Evolutionary conservation across 2,888 invertebrate genomes (phyloP).

Genomic region (Gymnocheta viridis): DNA sequence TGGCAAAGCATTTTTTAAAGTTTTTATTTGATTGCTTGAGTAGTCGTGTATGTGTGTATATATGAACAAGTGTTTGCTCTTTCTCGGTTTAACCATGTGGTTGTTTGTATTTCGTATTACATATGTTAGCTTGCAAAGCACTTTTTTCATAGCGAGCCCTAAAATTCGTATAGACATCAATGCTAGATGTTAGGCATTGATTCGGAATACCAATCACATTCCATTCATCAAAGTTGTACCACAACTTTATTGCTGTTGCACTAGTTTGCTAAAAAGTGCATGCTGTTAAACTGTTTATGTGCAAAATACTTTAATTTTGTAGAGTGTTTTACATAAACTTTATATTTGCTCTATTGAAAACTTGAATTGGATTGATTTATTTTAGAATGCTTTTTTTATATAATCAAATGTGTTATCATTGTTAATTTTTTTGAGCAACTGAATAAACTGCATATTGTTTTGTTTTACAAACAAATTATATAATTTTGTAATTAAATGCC

Average conservation of each 20-base stretch:
- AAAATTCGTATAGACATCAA: not conserved
- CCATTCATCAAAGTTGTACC: conserved; percentile 11
- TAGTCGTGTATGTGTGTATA: not conserved
- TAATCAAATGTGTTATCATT: no score
- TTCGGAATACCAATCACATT: conserved; percentile 34
- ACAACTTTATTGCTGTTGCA: not conserved
- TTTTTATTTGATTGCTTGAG: not conserved
- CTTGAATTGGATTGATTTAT: no score
- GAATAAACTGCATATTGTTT: no score
- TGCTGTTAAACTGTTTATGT: conserved; percentile 18
- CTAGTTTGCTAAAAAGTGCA: not conserved
- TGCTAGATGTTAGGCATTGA: conserved; percentile 35
- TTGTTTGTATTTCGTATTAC: not conserved
- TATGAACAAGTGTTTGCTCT: not conserved
- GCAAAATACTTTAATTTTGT: conserved; percentile 30
- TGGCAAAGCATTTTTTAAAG: not conserved
- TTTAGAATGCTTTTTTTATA: no score
- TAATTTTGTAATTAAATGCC: no score
- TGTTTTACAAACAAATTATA: no score
- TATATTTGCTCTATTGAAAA: no score
- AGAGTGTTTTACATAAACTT: conserved; percentile 6
- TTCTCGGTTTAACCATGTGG: not conserved
- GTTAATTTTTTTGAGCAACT: no score
- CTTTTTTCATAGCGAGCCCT: not conserved
- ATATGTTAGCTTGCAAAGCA: conserved; percentile 32